Percentiles rank a stretch among this genome's conserved stretches.
Conservation (phyloP, 1,140 invertebrate genomes). For the Drosophila quadrilineata region DNA sequence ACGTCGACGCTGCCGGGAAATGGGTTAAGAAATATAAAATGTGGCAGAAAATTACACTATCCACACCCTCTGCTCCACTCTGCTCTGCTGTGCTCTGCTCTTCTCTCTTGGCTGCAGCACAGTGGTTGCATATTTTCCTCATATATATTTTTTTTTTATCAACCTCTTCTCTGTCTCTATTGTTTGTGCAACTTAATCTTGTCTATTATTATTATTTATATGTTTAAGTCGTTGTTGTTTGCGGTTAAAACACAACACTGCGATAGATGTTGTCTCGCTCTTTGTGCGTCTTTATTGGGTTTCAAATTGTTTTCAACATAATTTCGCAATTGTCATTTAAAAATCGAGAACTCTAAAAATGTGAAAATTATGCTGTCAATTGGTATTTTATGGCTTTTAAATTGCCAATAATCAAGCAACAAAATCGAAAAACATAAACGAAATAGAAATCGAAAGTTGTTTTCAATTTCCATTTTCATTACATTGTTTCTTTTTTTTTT, state of each 20-base stretch:
- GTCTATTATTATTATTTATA: conserved; percentile 32
- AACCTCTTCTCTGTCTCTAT: not conserved
- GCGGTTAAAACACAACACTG: conserved; percentile 47
- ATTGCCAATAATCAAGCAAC: conserved; percentile 34
- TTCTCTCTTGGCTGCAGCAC: conserved; percentile 41
- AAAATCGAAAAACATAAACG: conserved; percentile 22
- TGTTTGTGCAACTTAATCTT: conserved; percentile 58
- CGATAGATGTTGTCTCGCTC: conserved; percentile 9
- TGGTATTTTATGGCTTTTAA: conserved; percentile 73
- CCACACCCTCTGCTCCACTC: not conserved
- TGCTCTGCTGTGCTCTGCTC: not conserved
- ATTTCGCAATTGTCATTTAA: conserved; percentile 63
- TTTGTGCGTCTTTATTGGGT: conserved; percentile 3
- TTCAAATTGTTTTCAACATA: conserved; percentile 14
- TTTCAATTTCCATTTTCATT: conserved; percentile 3
- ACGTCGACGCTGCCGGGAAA: conserved; percentile 42
- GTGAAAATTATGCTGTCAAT: conserved; percentile 62
- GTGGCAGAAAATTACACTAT: conserved; percentile 21
- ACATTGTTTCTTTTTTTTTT: not conserved
- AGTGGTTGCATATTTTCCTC: conserved; percentile 45
- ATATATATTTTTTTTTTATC: too few relatives aligned
- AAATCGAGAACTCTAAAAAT: conserved; percentile 31
- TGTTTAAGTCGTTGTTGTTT: conserved; percentile 14
- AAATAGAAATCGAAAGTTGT: conserved; percentile 16
- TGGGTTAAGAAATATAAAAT: conserved; percentile 55